Evolutionary conservation across 2,113 vertebrate genomes (phyloP).

Genomic region (Scortum barcoo): DNA sequence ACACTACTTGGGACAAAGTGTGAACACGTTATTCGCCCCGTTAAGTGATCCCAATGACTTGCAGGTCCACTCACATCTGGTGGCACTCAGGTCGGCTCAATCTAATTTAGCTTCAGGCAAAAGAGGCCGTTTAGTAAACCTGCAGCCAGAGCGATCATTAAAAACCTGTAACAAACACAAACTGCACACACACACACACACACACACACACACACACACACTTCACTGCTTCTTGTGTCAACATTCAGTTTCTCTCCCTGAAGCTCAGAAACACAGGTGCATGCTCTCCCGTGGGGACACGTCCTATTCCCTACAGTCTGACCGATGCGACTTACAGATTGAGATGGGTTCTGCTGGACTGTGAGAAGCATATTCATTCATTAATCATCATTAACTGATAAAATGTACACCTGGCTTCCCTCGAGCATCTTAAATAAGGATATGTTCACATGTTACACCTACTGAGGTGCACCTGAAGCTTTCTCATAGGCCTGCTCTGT

Average conservation of each 20-base stretch:
- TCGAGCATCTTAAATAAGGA: not conserved
- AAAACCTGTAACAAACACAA: not conserved
- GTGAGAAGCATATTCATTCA: not conserved
- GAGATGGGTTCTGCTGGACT: not conserved
- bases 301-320: not conserved
- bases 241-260: not conserved
- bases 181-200: not conserved
- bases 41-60: not conserved
- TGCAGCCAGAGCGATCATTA: not conserved
- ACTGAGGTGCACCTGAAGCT: not conserved
- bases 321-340: not conserved
- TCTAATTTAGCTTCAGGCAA: not conserved
- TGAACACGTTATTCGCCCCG: not conserved
- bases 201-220: not conserved
- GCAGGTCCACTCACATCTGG: not conserved
- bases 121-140: not conserved
- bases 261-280: not conserved
- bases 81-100: not conserved
- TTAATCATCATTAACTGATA: not conserved
- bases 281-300: too few species aligned
- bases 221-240: not conserved
- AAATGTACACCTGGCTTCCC: not conserved
- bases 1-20: not conserved
- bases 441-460: not conserved
- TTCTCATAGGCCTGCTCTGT: not conserved